Percentiles rank a stretch among this genome's conserved stretches.
Conservation (phyloP, 2,888 invertebrate genomes). For the Asteroscopus sphinx region DNA sequence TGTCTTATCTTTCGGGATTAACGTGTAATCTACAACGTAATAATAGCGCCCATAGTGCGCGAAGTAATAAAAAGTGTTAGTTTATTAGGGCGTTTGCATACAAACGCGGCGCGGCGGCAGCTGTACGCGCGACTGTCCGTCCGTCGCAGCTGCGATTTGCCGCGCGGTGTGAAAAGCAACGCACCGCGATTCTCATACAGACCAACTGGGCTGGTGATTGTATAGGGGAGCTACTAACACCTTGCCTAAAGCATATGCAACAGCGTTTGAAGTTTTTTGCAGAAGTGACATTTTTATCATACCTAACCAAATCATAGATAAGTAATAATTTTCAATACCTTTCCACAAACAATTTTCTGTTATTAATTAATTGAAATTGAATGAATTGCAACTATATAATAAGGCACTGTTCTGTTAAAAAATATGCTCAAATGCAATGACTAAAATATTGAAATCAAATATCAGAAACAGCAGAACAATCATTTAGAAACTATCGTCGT, state of each 20-base stretch:
- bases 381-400: too few relatives aligned
- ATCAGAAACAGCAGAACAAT: too few relatives aligned
- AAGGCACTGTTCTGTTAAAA: too few relatives aligned
- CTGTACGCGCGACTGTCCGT: conserved; percentile 71
- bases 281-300: too few relatives aligned
- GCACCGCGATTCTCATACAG: conserved; percentile 82
- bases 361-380: too few relatives aligned
- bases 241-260: conserved; percentile 68
- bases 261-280: conserved; percentile 15
- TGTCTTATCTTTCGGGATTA: conserved; percentile 58
- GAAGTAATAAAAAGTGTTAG: conserved; percentile 83
- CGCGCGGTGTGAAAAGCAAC: conserved; percentile 82
- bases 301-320: neutral
- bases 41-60: conserved; percentile 62
- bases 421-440: too few relatives aligned
- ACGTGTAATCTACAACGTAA: conserved; percentile 59
- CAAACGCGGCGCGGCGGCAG: conserved; percentile 69
- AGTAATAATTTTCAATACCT: neutral
- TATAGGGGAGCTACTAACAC: conserved; percentile 77
- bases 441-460: too few relatives aligned
- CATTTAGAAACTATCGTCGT: too few relatives aligned
- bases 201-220: conserved; percentile 70
- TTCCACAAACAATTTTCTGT: neutral
- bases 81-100: conserved; percentile 89
- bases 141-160: conserved; percentile 79